A percentile compares a stretch with the other conserved stretches of the same genome.
These are phyloP conservation scores for Ceyx margarethae DNA, from an alignment of 2,113 vertebrate species.

Conservation along the genomic window DNA sequence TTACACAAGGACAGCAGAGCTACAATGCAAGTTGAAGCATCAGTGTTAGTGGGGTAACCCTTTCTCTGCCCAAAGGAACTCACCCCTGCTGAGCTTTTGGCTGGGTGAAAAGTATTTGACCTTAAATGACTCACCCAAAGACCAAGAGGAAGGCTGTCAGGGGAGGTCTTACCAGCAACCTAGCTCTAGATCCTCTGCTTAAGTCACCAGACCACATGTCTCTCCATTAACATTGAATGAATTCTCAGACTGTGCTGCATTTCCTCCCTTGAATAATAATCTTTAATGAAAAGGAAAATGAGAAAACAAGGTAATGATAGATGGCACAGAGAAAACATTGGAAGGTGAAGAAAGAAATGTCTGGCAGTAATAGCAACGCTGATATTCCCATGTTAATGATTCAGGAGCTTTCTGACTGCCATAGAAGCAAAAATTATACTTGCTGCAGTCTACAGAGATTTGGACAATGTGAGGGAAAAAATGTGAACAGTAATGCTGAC, in stretches of 20 bases:
- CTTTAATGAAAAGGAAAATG: conserved; percentile 59
- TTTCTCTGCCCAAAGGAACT: neutral
- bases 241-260: conserved; percentile 33
- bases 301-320: conserved; percentile 57
- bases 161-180: neutral
- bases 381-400: conserved; percentile 15
- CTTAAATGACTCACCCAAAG: neutral
- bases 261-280: conserved; percentile 42
- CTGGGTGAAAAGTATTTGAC: neutral
- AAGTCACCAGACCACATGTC: neutral
- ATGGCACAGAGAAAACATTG: conserved; percentile 52
- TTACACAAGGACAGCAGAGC: neutral
- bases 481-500: neutral
- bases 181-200: neutral
- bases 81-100: neutral
- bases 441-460: neutral
- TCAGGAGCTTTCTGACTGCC: neutral
- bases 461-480: neutral
- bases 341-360: conserved; percentile 63
- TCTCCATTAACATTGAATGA: conserved; percentile 25
- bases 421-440: neutral
- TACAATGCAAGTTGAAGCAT: neutral
- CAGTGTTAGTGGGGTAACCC: neutral
- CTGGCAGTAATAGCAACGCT: conserved; percentile 24
- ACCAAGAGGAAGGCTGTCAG: neutral